phyloP scores from a whole-genome alignment of 2,888 invertebrate genomes.

The Phalangium opilio region DNA sequence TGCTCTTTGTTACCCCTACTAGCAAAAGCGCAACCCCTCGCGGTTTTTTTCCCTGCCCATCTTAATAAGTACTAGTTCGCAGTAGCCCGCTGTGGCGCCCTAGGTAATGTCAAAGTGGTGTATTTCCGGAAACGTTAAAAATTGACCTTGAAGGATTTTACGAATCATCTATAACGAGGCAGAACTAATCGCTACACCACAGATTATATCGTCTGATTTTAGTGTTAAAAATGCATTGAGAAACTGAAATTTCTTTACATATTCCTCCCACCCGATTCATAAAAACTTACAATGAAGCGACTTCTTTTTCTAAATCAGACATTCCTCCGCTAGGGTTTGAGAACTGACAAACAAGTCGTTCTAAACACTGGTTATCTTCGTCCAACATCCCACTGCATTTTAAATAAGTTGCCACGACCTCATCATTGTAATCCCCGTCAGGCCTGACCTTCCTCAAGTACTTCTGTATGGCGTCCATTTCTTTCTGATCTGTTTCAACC shows the following conservation, averaged over 20 bases:
- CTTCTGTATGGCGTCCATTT: conserved; percentile 19
- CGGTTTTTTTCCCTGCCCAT: no score
- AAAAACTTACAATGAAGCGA: conserved; percentile 21
- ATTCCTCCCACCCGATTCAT: not conserved
- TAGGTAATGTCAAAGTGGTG: no score
- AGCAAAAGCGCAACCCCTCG: no score
- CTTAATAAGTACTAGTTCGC: no score
- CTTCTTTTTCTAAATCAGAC: conserved; percentile 19
- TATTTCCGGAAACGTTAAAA: no score
- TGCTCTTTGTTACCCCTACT: no score
- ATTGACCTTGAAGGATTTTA: no score
- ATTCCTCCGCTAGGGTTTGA: conserved; percentile 13
- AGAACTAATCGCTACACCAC: no score
- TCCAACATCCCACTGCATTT: conserved; percentile 21
- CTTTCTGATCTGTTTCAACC: conserved; percentile 2
- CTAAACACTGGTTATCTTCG: conserved; percentile 19
- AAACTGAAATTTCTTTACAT: not conserved
- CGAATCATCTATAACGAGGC: no score
- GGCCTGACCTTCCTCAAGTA: conserved; percentile 19
- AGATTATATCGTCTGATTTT: no score
- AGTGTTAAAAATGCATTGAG: no score
- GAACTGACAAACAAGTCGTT: conserved; percentile 21
- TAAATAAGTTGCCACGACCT: conserved; percentile 21
- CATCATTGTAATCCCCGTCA: conserved; percentile 19
- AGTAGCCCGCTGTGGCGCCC: no score